Base-by-base conservation (phyloP, 1,140 invertebrate genomes). In the Cotesia typhae region DNA sequence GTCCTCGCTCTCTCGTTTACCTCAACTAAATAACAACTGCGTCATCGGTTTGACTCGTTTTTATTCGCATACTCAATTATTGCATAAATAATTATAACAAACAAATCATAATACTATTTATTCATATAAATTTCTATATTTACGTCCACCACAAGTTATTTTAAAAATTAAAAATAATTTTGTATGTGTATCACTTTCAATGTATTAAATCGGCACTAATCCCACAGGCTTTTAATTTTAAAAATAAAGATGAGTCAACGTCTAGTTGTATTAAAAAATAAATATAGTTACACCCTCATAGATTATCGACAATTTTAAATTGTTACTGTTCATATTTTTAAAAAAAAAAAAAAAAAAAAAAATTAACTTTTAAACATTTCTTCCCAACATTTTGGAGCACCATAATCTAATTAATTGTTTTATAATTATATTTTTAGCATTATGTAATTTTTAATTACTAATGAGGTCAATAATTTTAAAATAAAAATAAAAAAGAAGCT, bases 191-290 rank as follows among this genome's bases (percentile, higher is more conserved):
- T 63, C 28, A 63, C 60, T 28, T 63, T 47, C 10, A 2, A 47
- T 47, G 6, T 47, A 47, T 47, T 14, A 14, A 55, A 55, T n/a
- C n/a, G 5, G 53, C 53, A 6, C 12, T 55, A 17, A 55, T 55
- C 53, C 14, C 41, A 36, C 35, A 61, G 59, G 60, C 57, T 53
- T 36, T 71, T 57, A n/a, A 41, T 5, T 71, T 77, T 80, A 78
- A 80, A 79, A 77, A 77, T 79, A 79, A 75, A 14, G 41, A 41
- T 77, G 77, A 78, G 69, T 74, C 73, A 78, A 71, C 41, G 5
- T 64, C 55, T 28, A 28, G 28, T 28, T 28, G 28, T 28, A 52
- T 51, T 60, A 55, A 57, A 69, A 60, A 72, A 74, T 74, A 75
- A 76, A 79, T 77, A 80, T 17, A 74, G 61, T 69, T 70, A 12